Evolutionary conservation across 1,140 invertebrate genomes (phyloP).

Genomic region (Solenopsis fugax): DNA sequence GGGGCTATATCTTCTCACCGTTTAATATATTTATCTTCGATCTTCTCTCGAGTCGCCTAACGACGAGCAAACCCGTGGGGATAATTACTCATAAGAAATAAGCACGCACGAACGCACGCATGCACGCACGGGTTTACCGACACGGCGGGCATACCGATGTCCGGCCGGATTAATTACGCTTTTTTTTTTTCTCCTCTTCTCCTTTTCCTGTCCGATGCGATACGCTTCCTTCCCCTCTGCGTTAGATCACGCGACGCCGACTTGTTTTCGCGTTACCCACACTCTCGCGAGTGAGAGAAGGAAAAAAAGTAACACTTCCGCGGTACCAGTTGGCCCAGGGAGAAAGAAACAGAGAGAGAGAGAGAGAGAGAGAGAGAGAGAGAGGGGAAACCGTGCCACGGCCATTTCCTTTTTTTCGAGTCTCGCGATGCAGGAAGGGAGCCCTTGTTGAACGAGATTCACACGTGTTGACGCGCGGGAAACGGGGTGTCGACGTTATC

Average conservation of each 20-base stretch:
- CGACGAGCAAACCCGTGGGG: constrained; percentile 52
- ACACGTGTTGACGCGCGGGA: constrained; percentile 70
- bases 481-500: constrained; percentile 73
- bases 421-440: constrained; percentile 3
- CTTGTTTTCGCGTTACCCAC: constrained; percentile 36
- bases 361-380: constrained; percentile 1
- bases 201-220: constrained; percentile 41
- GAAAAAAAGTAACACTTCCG: constrained; percentile 55
- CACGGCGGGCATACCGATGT: constrained; percentile 36
- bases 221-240: constrained; percentile 42
- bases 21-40: constrained; percentile 78
- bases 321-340: not conserved
- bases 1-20: constrained; percentile 64
- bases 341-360: not conserved
- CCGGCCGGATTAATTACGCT: constrained; percentile 69
- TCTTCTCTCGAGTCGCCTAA: constrained; percentile 73
- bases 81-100: constrained; percentile 74
- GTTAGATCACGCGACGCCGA: constrained; percentile 32
- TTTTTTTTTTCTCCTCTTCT: constrained; percentile 41
- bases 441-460: constrained; percentile 71
- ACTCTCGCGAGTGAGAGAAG: not conserved
- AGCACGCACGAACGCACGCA: constrained; percentile 51
- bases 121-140: constrained; percentile 41
- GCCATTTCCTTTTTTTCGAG: constrained; percentile 6
- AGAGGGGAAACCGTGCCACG: too few relatives aligned